Conservation (phyloP, 2,113 vertebrate species). For the Phylloscopus whistleri region DNA sequence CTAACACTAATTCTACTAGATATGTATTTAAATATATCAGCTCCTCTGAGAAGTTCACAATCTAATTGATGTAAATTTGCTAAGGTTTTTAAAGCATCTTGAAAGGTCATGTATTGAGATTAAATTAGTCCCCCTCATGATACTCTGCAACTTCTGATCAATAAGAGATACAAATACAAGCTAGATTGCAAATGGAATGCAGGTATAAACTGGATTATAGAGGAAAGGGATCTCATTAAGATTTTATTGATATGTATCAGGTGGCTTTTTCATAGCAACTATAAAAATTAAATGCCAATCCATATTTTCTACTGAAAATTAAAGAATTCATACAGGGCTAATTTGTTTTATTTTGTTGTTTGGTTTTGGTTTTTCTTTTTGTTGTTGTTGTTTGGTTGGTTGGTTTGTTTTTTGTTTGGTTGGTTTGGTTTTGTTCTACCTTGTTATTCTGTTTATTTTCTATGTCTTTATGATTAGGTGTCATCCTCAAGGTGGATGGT, state of each 20-base stretch:
- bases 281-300: background rate
- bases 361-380: background rate
- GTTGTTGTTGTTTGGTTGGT: background rate
- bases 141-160: background rate
- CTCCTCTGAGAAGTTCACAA: background rate
- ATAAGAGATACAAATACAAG: background rate
- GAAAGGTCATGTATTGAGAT: background rate
- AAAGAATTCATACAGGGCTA: background rate
- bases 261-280: background rate
- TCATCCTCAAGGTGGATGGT: background rate
- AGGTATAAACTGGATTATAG: background rate
- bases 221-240: background rate
- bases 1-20: background rate
- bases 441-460: background rate
- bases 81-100: background rate
- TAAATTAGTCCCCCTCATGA: background rate
- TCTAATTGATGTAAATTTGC: background rate
- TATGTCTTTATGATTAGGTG: background rate
- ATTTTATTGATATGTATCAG: background rate
- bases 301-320: background rate
- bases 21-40: background rate
- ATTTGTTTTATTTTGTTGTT: background rate
- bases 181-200: background rate
- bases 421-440: background rate
- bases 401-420: background rate